These are phyloP conservation scores for Epinotia nisella DNA, from an alignment of 2,888 invertebrate species.

Conservation along the genomic window DNA sequence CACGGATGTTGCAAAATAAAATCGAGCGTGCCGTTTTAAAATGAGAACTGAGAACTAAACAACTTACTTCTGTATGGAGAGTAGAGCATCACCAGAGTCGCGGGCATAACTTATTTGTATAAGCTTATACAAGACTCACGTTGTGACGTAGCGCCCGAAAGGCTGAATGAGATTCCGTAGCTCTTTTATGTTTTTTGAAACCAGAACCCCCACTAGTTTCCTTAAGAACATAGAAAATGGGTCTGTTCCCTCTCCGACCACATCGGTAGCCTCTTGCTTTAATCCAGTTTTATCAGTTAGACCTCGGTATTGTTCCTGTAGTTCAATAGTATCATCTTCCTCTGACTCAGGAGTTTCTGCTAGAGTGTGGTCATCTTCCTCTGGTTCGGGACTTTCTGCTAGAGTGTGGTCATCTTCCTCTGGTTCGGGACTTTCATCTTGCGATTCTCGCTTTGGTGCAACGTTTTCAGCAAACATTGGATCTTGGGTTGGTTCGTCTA, in stretches of 20 bases:
- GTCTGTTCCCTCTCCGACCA: not conserved
- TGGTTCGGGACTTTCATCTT: too few species aligned
- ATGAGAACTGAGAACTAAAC: too few species aligned
- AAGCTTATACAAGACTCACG: too few species aligned
- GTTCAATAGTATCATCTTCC: not conserved
- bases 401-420: too few species aligned
- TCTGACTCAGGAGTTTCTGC: too few species aligned
- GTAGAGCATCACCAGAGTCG: too few species aligned
- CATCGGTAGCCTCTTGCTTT: not conserved
- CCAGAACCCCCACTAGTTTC: conserved; percentile 2
- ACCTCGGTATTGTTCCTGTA: not conserved
- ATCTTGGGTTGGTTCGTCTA: not conserved
- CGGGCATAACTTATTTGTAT: too few species aligned
- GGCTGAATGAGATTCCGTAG: not conserved
- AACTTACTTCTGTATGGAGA: too few species aligned
- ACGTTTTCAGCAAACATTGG: not conserved
- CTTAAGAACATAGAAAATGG: conserved; percentile 16
- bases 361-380: too few species aligned
- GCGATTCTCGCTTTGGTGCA: not conserved
- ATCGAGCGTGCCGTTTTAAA: too few species aligned
- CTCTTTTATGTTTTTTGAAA: not conserved
- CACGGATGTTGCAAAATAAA: too few species aligned
- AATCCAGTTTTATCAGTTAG: not conserved
- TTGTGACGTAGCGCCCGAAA: not conserved
- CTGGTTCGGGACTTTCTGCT: too few species aligned